phyloP scores from a whole-genome alignment of 2,113 vertebrate genomes.

The Daphoenositta chrysoptera region DNA sequence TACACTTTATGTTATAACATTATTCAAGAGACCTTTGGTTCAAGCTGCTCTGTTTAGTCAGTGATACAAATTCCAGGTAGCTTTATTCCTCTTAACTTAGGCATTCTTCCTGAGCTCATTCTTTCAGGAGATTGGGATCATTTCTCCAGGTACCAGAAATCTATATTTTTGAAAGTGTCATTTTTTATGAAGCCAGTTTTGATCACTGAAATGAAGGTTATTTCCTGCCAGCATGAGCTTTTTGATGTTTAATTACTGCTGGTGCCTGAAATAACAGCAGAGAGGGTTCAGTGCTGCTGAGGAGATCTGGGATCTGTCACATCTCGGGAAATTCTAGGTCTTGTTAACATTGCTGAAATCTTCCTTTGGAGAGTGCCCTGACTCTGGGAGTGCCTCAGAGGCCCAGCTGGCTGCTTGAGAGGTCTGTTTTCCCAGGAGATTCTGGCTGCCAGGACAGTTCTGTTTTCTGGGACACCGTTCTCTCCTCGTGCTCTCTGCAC shows the following conservation, averaged over 20 bases:
- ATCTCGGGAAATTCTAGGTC: background rate
- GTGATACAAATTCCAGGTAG: background rate
- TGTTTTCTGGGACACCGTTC: accelerated
- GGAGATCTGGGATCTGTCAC: background rate
- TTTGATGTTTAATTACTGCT: background rate
- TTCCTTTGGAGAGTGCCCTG: background rate
- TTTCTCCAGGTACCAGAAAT: background rate
- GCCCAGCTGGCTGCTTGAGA: background rate
- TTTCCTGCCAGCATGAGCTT: background rate
- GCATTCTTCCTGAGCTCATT: background rate
- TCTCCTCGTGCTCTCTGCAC: accelerated
- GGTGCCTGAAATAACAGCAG: background rate
- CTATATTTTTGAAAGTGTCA: background rate
- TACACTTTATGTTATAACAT: background rate
- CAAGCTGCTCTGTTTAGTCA: background rate
- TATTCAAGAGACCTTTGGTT: background rate
- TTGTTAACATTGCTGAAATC: background rate
- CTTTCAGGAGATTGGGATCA: background rate
- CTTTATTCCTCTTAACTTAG: background rate
- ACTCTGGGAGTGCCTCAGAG: background rate
- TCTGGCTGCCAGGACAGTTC: background rate
- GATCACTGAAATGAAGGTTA: background rate
- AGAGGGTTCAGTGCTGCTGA: background rate
- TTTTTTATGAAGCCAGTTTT: background rate
- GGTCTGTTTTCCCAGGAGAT: background rate